Evolutionary conservation across 2,113 vertebrate genomes (phyloP), one percentile per base, ranked within the genome.

Genomic region (Pipa parva): DNA sequence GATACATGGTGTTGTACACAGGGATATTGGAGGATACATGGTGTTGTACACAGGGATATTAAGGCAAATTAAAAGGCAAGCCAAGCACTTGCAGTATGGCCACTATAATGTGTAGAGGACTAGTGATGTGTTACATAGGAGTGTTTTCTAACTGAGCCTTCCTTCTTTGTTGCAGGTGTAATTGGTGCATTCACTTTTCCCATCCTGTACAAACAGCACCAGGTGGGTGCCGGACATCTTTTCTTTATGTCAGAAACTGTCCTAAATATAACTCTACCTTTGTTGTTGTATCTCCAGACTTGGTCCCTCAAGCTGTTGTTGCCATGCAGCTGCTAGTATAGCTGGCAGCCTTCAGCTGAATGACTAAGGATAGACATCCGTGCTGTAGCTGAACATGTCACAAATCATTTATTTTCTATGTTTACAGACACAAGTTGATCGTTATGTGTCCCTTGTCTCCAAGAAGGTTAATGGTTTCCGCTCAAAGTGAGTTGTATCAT

Each of bases 101-200:
- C 7, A n/a, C 8, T 31, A 56, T 56, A n/a, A 15, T n/a, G 54
- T 20, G 54, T n/a, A 2, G 3, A 6, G 13, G 48, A 33, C 4
- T 58, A 9, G 12, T 15, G 12, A 18, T 25, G 1, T 2, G 5
- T 18, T n/a, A 2, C 29, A 4, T 1, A 25, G 1, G 4, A 12
- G 1, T 27, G 27, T 27, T 20, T 18, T 13, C 18, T 27, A 28
- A 31, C 18, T 22, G 17, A 21, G 13, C 20, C 5, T 2, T 18
- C 42, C 37, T 58, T 74, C 31, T 69, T 26, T 63, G n/a, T 72
- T 13, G 22, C 81, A 97, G 94, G 87, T 75, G 87, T 94, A 69
- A 92, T 95, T 1, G 83, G 81, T 12, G 31, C 91, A 48, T 97
- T 97, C 80, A 95, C 92, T 18, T 59, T 94, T 63, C 94, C 94